Evolutionary conservation across 2,113 vertebrate genomes (phyloP).

Genomic region (Embiotoca jacksoni): DNA sequence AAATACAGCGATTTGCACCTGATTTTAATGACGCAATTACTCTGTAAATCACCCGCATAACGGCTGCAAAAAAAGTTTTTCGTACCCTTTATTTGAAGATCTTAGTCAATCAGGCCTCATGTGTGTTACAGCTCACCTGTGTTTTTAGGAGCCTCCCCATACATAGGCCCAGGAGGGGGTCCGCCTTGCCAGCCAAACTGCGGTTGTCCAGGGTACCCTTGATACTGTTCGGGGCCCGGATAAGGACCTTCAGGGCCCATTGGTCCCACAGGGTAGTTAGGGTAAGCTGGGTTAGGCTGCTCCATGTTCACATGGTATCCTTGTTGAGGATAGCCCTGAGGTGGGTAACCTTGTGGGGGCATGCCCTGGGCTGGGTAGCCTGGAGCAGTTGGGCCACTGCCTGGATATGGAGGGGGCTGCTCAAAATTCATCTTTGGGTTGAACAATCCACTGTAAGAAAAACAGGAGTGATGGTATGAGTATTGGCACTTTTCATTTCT

Average conservation of each 20-base stretch:
- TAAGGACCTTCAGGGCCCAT: conserved; percentile 85
- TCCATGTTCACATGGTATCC: conserved; percentile 79
- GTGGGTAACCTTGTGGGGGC: conserved; percentile 72
- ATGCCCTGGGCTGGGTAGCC: conserved; percentile 86
- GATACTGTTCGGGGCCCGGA: conserved; percentile 79
- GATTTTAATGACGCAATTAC: too few relatives aligned
- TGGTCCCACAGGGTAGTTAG: conserved; percentile 84
- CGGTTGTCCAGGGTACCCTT: conserved; percentile 81
- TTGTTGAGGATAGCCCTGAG: conserved; percentile 81
- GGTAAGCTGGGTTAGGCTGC: conserved; percentile 82
- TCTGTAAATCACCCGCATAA: too few relatives aligned
- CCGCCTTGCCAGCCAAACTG: conserved; percentile 91
- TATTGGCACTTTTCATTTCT: not conserved
- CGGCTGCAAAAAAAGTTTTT: too few relatives aligned
- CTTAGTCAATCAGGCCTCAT: not conserved
- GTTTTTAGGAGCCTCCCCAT: conserved; percentile 92
- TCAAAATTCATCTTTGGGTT: conserved; percentile 88
- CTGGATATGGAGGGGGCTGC: conserved; percentile 92
- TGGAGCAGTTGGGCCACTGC: conserved; percentile 87
- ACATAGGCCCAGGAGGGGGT: conserved; percentile 87
- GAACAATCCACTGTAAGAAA: conserved; percentile 55
- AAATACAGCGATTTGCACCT: too few relatives aligned
- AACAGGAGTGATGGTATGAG: conserved; percentile 34
- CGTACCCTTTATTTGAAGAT: too few relatives aligned
- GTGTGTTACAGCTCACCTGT: conserved; percentile 85